Evolutionary conservation across 1,140 invertebrate species (phyloP), one percentile per base, ranked within the genome.

Genomic region (Riptortus pedestris): DNA sequence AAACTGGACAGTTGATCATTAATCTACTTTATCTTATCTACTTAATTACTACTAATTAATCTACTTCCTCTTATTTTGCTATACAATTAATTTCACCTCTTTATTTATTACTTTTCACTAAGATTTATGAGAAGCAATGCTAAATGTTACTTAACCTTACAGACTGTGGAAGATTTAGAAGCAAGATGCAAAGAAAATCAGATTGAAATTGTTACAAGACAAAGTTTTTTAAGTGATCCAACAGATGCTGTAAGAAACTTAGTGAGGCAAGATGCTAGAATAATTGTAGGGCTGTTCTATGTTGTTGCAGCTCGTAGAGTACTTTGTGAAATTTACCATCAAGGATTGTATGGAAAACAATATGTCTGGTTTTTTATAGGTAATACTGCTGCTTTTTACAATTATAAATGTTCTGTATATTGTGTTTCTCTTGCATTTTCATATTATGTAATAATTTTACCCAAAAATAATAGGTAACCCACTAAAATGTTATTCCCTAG

Each of bases 361-460:
- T 94, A 98, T 77, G 96, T 99, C 0, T 99, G 96, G 96, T 97
- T 98, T 74, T 96, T 99, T 75, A 98, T 99, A 71, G 96, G 93
- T 88, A 55, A 55, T n/a, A n/a, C n/a, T n/a, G n/a, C n/a, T n/a
- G 45, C 16, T 18, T 47, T 3, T 47, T n/a, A 20, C 3, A 18
- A n/a, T n/a, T n/a, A 45, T 45, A 12, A 3, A 45, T 45, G 14
- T n/a, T 2, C 43, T 2, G 43, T 18, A n/a, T 14, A 3, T 11
- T 45, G 43, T n/a, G n/a, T n/a, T n/a, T n/a, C n/a, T n/a, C n/a
- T n/a, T n/a, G n/a, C n/a, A n/a, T n/a, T n/a, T n/a, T n/a, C n/a
- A n/a, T n/a, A n/a, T n/a, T n/a, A n/a, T n/a, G n/a, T n/a, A n/a
- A n/a, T n/a, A n/a, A n/a, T n/a, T n/a, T n/a, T n/a, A n/a, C n/a